Percentiles rank a stretch among this genome's conserved stretches.
Conservation (phyloP, 2,888 invertebrate genomes). For the Odontocolon sp. region DNA sequence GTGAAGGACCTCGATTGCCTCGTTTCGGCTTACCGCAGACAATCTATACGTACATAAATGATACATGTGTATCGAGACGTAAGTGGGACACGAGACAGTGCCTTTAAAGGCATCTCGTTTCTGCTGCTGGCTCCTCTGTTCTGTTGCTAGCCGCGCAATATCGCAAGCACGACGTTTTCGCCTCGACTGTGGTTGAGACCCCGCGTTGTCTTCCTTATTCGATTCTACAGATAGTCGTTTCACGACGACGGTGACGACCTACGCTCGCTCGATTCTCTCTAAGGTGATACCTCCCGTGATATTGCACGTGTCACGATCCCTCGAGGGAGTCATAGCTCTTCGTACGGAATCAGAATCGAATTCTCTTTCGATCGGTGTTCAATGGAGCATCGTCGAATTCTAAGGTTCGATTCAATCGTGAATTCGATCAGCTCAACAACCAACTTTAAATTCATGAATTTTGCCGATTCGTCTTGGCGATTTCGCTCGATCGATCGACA, state of each 20-base stretch:
- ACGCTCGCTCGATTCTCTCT: constrained; percentile 33
- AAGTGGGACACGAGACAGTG: constrained; percentile 73
- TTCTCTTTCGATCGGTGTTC: no score
- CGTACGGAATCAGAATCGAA: constrained; percentile 19
- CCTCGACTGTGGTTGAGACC: neutral
- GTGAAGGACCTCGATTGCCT: constrained; percentile 27
- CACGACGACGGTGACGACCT: constrained; percentile 16
- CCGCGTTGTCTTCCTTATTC: constrained; percentile 56
- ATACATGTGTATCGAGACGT: constrained; percentile 43
- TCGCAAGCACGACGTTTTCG: constrained; percentile 26
- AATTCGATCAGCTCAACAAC: constrained; percentile 20
- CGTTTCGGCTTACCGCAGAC: constrained; percentile 30
- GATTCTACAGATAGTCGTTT: constrained; percentile 28
- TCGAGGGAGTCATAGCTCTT: neutral
- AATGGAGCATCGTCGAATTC: constrained; percentile 26
- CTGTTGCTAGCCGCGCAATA: constrained; percentile 60
- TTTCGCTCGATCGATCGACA: neutral
- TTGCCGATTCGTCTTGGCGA: neutral
- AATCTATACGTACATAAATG: constrained; percentile 39
- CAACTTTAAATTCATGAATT: constrained; percentile 22
- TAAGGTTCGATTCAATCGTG: constrained; percentile 30
- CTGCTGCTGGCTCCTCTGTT: no score
- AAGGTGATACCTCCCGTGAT: constrained; percentile 45
- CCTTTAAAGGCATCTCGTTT: constrained; percentile 73
- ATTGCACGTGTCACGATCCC: constrained; percentile 36